Percentiles rank a stretch among this genome's conserved stretches.
These are phyloP conservation scores for Sebastes diaconus DNA, from an alignment of 2,797 vertebrate genomes.

Conservation along the genomic window DNA sequence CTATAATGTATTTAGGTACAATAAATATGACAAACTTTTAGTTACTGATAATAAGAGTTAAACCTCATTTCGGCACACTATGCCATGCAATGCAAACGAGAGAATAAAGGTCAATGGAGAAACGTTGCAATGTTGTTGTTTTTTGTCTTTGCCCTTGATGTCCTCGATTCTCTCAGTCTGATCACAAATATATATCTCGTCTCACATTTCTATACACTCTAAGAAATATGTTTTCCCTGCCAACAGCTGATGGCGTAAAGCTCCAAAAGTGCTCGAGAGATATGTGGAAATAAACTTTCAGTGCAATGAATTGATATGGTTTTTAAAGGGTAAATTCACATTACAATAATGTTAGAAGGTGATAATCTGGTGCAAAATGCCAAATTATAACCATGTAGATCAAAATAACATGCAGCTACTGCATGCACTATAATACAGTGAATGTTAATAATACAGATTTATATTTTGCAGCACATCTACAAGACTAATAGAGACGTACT, in stretches of 20 bases:
- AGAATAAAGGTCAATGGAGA: slow-evolving; percentile 38
- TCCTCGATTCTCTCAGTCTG: neutral
- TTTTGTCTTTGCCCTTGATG: neutral
- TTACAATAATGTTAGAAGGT: neutral
- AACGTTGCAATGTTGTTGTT: slow-evolving; percentile 12
- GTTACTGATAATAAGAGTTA: slow-evolving; percentile 33
- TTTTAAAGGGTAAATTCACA: slow-evolving; percentile 46
- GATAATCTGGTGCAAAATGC: slow-evolving; percentile 17
- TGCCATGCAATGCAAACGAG: slow-evolving; percentile 52
- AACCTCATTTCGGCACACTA: slow-evolving; percentile 49
- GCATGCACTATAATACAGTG: slow-evolving; percentile 11
- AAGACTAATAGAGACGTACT: slow-evolving; percentile 38
- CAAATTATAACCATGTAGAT: neutral
- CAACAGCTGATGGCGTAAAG: slow-evolving; percentile 29
- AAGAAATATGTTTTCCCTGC: slow-evolving; percentile 22
- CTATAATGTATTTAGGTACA: slow-evolving; percentile 34
- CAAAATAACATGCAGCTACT: slow-evolving; percentile 32
- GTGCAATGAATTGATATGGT: slow-evolving; percentile 52
- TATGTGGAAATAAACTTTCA: slow-evolving; percentile 27
- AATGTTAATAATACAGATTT: slow-evolving; percentile 12
- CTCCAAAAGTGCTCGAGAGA: slow-evolving; percentile 46
- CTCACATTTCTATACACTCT: slow-evolving; percentile 14
- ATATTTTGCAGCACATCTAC: slow-evolving; percentile 42
- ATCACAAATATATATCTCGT: slow-evolving; percentile 23
- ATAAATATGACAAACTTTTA: slow-evolving; percentile 49